Evolutionary conservation across 2,888 invertebrate genomes (phyloP).

Genomic region (Oasisia sp.): DNA sequence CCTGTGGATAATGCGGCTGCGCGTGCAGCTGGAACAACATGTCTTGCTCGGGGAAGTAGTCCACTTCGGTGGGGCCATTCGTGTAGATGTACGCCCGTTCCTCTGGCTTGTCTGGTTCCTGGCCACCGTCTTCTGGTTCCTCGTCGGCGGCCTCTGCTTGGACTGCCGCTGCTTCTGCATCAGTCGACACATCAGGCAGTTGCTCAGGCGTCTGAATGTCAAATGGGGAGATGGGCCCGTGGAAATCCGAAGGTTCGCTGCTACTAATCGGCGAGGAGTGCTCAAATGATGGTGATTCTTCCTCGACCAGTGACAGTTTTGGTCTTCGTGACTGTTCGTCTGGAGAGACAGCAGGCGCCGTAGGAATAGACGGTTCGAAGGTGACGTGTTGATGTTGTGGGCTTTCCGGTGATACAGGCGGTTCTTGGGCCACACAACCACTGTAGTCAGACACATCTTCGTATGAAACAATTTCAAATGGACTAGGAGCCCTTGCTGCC

Average conservation of each 20-base stretch:
- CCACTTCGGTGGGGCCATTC: constrained; percentile 70
- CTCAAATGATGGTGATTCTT: constrained; percentile 53
- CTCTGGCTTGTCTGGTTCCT: constrained; percentile 1
- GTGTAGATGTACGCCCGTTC: constrained; percentile 40
- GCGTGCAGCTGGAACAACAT: constrained; percentile 29
- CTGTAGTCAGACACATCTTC: constrained; percentile 46
- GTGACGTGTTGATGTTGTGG: background rate
- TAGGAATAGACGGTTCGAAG: constrained; percentile 18
- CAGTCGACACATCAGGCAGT: constrained; percentile 30
- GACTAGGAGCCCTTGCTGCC: constrained; percentile 43
- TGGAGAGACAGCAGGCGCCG: constrained; percentile 22
- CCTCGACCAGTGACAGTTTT: constrained; percentile 22
- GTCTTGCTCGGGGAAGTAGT: constrained; percentile 67
- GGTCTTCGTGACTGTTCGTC: constrained; percentile 23
- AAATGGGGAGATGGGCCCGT: constrained; percentile 38
- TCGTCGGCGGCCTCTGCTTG: background rate
- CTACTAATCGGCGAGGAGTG: constrained; percentile 54
- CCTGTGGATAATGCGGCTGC: background rate
- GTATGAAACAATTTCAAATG: constrained; percentile 60
- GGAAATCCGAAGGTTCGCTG: constrained; percentile 53
- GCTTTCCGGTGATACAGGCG: constrained; percentile 25
- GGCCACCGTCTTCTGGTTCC: constrained; percentile 26
- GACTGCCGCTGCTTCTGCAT: background rate
- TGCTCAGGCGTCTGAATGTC: constrained; percentile 32
- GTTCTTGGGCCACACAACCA: constrained; percentile 41